These are phyloP conservation scores for Alethe diademata DNA, from an alignment of 2,113 vertebrate species.

Conservation along the genomic window DNA sequence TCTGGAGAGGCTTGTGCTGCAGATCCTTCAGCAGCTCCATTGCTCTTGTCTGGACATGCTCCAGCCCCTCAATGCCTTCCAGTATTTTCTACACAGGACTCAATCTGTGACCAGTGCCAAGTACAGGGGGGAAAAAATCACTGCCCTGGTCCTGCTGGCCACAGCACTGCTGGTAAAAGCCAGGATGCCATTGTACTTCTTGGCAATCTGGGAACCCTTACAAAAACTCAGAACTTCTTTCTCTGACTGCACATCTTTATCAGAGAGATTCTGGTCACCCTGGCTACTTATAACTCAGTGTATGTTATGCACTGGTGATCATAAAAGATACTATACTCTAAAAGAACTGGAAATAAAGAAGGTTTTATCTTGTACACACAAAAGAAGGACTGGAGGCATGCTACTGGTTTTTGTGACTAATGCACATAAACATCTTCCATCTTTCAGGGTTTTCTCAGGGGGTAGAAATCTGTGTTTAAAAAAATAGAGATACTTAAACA, in stretches of 20 bases:
- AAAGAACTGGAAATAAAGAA: not conserved
- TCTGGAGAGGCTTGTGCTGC: not conserved
- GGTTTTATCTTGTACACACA: not conserved
- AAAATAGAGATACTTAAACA: not conserved
- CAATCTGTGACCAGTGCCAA: not conserved
- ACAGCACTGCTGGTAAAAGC: not conserved
- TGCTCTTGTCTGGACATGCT: not conserved
- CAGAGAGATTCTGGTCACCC: not conserved
- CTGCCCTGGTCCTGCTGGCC: not conserved
- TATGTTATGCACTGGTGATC: rapidly evolving
- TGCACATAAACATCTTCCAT: not conserved
- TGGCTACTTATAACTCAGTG: not conserved
- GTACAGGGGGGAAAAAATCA: not conserved
- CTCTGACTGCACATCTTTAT: not conserved
- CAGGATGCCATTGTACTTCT: not conserved
- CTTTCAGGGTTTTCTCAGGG: not conserved
- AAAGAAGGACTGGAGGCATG: not conserved
- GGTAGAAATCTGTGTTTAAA: not conserved
- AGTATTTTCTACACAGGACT: not conserved
- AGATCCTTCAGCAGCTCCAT: not conserved
- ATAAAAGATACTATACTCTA: not conserved
- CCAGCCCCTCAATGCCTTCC: not conserved
- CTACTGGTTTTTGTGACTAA: not conserved
- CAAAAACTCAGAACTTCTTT: not conserved
- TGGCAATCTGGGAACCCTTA: not conserved